phyloP scores from a whole-genome alignment of 2,888 invertebrate genomes.

The Anodontia alba region DNA sequence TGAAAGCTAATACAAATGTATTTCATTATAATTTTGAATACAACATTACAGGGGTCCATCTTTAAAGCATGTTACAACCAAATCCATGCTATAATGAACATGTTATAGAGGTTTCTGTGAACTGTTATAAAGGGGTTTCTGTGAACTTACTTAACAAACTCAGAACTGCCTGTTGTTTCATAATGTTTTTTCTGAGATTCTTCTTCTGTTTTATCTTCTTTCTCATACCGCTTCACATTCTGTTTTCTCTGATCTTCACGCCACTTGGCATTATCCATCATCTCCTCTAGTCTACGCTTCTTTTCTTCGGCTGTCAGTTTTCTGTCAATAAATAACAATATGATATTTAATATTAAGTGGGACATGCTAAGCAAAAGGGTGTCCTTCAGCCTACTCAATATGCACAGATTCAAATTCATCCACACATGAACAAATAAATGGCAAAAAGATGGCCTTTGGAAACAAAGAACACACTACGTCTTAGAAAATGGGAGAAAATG shows the following conservation, averaged over 20 bases:
- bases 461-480: too few species aligned
- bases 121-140: too few species aligned
- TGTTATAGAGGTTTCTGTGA: too few species aligned
- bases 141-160: slow-evolving; percentile 57
- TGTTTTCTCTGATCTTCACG: slow-evolving; percentile 84
- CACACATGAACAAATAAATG: too few species aligned
- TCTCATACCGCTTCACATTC: slow-evolving; percentile 84
- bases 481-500: too few species aligned
- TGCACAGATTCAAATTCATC: too few species aligned
- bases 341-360: not conserved
- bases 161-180: slow-evolving; percentile 50
- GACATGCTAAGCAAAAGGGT: not conserved
- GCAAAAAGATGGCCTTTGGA: too few species aligned
- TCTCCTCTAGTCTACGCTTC: slow-evolving; percentile 90
- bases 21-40: too few species aligned
- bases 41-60: too few species aligned
- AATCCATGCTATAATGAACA: too few species aligned
- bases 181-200: slow-evolving; percentile 70
- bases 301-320: slow-evolving; percentile 87
- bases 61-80: too few species aligned
- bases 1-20: too few species aligned
- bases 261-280: slow-evolving; percentile 92
- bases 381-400: not conserved
- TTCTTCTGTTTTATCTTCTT: slow-evolving; percentile 84
- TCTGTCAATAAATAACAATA: slow-evolving; percentile 50